Evolutionary conservation across 2,113 vertebrate species (phyloP).

Genomic region (Nestor notabilis): DNA sequence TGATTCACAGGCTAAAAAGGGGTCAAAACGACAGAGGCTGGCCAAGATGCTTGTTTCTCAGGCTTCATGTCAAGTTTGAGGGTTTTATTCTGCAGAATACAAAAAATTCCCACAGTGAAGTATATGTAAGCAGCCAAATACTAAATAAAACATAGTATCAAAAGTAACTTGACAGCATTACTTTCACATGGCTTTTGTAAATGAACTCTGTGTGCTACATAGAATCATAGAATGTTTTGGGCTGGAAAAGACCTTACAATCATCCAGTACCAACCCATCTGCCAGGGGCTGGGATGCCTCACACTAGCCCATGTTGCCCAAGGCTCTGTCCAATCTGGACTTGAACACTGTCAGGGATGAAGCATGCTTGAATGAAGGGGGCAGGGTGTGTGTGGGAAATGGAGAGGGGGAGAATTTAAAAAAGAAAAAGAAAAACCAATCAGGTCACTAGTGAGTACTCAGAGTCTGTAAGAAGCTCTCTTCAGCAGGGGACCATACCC

Average conservation of each 20-base stretch:
- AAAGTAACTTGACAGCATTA: neutral
- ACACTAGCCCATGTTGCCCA: neutral
- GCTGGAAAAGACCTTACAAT: neutral
- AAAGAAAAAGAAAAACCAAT: no score
- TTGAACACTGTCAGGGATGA: no score
- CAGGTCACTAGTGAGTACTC: neutral
- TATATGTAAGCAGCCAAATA: neutral
- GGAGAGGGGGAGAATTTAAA: neutral
- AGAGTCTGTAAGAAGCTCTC: neutral
- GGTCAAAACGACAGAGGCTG: constrained; percentile 1
- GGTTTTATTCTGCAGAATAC: neutral
- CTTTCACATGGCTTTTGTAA: neutral
- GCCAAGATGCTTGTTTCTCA: constrained; percentile 2
- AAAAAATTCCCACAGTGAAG: neutral
- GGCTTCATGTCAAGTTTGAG: neutral
- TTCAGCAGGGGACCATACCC: neutral
- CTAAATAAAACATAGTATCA: neutral
- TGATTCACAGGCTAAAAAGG: constrained; percentile 30
- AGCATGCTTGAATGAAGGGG: no score
- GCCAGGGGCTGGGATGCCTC: neutral
- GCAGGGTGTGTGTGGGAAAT: no score
- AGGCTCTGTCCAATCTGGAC: neutral
- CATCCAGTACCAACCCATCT: neutral
- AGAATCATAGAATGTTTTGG: neutral
- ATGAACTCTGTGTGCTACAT: neutral